Conservation (phyloP, 1,140 invertebrate species). For the Aradophagus sp. region DNA sequence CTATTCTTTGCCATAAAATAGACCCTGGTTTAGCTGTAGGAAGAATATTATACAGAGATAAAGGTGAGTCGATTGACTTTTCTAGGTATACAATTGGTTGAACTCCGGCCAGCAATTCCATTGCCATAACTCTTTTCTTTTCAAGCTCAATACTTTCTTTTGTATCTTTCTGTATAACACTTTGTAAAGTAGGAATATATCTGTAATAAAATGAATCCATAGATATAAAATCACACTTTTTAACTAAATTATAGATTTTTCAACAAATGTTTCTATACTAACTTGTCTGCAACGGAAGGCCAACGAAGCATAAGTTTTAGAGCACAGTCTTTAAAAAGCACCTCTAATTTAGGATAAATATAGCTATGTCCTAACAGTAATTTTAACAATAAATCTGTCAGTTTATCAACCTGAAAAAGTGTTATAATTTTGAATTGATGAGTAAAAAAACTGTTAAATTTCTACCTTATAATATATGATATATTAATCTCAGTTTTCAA, state of each 20-base stretch:
- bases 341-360: slow-evolving; percentile 69
- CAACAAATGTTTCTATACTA: not conserved
- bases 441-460: no score
- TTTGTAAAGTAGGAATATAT: slow-evolving; percentile 68
- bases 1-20: slow-evolving; percentile 68
- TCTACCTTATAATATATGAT: not conserved
- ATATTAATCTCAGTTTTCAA: slow-evolving; percentile 1
- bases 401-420: slow-evolving; percentile 70
- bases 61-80: slow-evolving; percentile 53
- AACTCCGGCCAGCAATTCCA: slow-evolving; percentile 69
- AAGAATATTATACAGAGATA: slow-evolving; percentile 66
- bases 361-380: slow-evolving; percentile 69
- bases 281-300: slow-evolving; percentile 71
- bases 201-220: slow-evolving; percentile 35
- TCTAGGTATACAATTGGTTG: slow-evolving; percentile 69
- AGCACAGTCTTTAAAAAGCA: slow-evolving; percentile 70
- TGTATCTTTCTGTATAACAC: slow-evolving; percentile 61
- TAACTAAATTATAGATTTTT: slow-evolving; percentile 2
- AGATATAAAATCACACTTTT: slow-evolving; percentile 1
- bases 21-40: slow-evolving; percentile 62
- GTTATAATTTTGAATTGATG: slow-evolving; percentile 4
- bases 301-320: slow-evolving; percentile 73
- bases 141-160: slow-evolving; percentile 57
- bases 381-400: slow-evolving; percentile 70
- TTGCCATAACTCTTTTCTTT: slow-evolving; percentile 65